Evolutionary conservation across 2,797 vertebrate genomes (phyloP).

Genomic region (Phaenicophaeus curvirostris): DNA sequence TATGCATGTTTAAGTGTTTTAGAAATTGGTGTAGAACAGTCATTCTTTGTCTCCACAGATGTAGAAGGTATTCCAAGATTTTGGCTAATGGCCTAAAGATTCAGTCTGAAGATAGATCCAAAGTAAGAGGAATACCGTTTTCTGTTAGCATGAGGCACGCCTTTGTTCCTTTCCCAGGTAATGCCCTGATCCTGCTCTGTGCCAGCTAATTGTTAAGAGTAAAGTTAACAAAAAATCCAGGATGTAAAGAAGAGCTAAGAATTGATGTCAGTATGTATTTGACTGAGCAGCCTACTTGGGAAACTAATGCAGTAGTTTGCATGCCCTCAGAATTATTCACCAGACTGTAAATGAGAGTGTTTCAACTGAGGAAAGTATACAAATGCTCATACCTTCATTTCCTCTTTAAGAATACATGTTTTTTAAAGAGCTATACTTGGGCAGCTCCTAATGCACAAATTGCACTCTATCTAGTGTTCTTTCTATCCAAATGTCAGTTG

Average conservation of each 20-base stretch:
- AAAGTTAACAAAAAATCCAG: background rate
- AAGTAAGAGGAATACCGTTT: constrained; percentile 82
- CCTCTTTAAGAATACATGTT: background rate
- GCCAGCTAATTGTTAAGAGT: background rate
- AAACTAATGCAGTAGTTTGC: background rate
- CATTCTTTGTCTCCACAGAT: constrained; percentile 44
- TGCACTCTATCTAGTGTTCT: background rate
- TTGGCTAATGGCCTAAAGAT: constrained; percentile 35
- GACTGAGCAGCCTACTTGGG: background rate
- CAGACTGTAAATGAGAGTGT: background rate
- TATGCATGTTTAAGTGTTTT: background rate
- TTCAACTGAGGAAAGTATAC: background rate
- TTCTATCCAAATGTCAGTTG: background rate
- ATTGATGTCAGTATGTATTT: background rate
- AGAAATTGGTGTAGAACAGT: background rate
- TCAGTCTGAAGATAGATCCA: constrained; percentile 31
- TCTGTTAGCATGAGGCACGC: constrained; percentile 95
- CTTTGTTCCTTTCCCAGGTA: constrained; percentile 95
- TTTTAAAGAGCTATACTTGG: background rate
- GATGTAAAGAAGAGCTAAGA: background rate
- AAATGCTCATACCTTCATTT: background rate
- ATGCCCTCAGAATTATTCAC: background rate
- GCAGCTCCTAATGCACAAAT: background rate
- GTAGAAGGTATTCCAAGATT: constrained; percentile 24
- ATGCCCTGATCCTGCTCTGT: background rate